Evolutionary conservation across 1,140 invertebrate genomes (phyloP).

Genomic region (Asobara japonica): DNA sequence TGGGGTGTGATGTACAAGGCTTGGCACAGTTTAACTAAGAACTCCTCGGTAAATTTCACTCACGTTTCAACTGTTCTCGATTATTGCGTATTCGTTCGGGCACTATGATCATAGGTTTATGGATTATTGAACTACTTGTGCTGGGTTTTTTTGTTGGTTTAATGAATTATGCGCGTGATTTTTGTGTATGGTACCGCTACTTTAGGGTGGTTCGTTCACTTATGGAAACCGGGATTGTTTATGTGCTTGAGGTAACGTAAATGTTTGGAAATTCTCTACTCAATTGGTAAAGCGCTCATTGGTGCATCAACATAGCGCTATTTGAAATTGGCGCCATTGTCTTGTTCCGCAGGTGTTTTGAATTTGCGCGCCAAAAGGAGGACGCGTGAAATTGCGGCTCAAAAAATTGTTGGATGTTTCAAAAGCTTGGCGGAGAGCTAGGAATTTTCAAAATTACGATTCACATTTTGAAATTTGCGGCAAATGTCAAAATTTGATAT

Average conservation of each 20-base stretch:
- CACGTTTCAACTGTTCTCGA: constrained; percentile 10
- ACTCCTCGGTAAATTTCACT: background rate
- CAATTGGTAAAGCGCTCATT: too few species aligned
- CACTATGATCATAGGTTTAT: too few species aligned
- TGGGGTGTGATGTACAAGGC: background rate
- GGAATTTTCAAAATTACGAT: too few species aligned
- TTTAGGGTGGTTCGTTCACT: background rate
- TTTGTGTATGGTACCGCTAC: background rate
- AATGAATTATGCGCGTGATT: too few species aligned
- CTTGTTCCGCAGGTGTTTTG: too few species aligned
- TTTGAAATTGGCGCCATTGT: background rate
- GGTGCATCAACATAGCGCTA: background rate
- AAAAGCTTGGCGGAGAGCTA: too few species aligned
- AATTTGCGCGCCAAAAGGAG: too few species aligned
- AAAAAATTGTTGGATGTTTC: too few species aligned
- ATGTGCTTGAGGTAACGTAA: background rate
- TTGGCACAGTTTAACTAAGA: constrained; percentile 7
- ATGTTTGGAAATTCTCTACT: background rate
- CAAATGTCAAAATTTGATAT: too few species aligned
- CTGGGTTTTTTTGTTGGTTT: too few species aligned
- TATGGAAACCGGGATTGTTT: background rate
- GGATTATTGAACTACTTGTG: background rate
- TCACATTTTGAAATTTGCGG: too few species aligned
- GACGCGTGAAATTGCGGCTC: too few species aligned
- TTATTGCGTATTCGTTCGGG: background rate